phyloP scores from a whole-genome alignment of 2,797 vertebrate species.

The Xiphorhynchus erythropygius region DNA sequence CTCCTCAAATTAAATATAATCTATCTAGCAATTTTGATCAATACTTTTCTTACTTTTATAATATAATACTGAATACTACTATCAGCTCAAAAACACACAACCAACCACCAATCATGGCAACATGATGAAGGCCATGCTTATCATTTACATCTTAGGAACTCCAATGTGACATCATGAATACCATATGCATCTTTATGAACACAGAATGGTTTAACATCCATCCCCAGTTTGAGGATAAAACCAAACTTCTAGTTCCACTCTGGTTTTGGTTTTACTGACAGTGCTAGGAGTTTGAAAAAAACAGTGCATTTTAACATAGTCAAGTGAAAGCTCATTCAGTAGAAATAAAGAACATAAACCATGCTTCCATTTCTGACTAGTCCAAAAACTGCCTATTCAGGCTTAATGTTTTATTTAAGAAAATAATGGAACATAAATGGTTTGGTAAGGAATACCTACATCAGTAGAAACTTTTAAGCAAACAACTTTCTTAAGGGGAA shows the following conservation, averaged over 20 bases:
- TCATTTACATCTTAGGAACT: neutral
- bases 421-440: neutral
- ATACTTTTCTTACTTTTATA: neutral
- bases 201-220: neutral
- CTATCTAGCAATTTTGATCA: neutral
- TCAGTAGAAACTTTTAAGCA: neutral
- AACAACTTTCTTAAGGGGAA: neutral
- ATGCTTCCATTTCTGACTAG: neutral
- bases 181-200: neutral
- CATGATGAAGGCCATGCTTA: neutral
- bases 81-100: neutral
- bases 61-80: neutral
- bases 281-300: neutral
- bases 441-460: neutral
- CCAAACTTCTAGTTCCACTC: neutral
- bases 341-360: neutral
- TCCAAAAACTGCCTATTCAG: neutral
- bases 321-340: neutral
- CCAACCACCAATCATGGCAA: neutral
- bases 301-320: neutral
- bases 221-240: neutral
- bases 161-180: neutral
- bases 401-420: neutral
- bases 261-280: neutral
- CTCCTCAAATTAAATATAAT: neutral